Evolutionary conservation across 2,113 vertebrate species (phyloP), one percentile per base, ranked within the genome.

Genomic region (Stercorarius parasiticus): DNA sequence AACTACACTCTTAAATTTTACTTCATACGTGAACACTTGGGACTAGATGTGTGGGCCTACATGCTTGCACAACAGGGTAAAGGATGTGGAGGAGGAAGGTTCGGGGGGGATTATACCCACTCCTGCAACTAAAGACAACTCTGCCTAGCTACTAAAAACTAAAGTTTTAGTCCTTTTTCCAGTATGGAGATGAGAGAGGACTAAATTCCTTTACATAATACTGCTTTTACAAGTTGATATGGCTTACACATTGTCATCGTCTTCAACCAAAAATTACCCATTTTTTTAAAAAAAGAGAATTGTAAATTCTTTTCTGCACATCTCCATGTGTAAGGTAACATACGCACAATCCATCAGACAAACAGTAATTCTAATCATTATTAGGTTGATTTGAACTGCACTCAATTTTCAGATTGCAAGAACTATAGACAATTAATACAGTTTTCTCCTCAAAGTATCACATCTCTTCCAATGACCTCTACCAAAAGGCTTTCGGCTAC

Each of bases 1-100:
- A 81, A 16, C 50, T 27, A 52, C 2, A 14, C 50, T 29, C 43
- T 83, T 62, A 62, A 43, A 36, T 71, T 55, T 58, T 49, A 38
- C 1, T 25, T 73, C 4, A 2, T 45, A 74, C 0, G 0, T 3
- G 45, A 62, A 34, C 7, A 20, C 67, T 78, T 50, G 59, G 25
- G 34, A 58, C 40, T 49, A 70, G 69, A 62, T 20, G 40, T 1
- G 2, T 1, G 4, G 29, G 43, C 13, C 25, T 26, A 32, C 36
- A 40, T 14, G 29, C 34, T 53, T 85, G 36, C 40, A 90, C 64
- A 81, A 64, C 67, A 71, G 78, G 2, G 6, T 29, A 82, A 93
- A 69, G 19, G 19, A 56, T 32, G 43, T 10, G 23, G 22, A 90
- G 30, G 65, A 88, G 4, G 13, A 66, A 82, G 25, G 65, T 47